These are phyloP conservation scores for Bambusicola thoracicus DNA, from an alignment of 2,113 vertebrate species.

Conservation along the genomic window DNA sequence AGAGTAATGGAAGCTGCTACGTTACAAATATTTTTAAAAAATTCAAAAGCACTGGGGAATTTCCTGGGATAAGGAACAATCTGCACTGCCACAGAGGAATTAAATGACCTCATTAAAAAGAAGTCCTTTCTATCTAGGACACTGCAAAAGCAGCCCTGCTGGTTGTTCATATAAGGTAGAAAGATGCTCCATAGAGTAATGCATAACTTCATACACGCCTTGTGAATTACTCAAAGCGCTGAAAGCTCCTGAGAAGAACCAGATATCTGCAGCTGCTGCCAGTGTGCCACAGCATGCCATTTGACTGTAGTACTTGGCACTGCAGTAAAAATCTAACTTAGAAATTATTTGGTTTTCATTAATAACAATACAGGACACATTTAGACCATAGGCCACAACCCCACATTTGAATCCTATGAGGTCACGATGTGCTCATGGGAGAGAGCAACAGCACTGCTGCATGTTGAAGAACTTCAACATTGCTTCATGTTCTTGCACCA, in stretches of 20 bases:
- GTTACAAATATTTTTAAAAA: not conserved
- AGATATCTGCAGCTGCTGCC: conserved; percentile 47
- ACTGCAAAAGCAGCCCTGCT: not conserved
- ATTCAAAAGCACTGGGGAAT: not conserved
- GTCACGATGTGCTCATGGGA: not conserved
- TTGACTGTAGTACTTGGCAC: not conserved
- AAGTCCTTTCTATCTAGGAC: conserved; percentile 30
- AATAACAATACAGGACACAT: conserved; percentile 20
- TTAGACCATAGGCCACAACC: not conserved
- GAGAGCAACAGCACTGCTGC: not conserved
- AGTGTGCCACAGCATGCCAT: conserved; percentile 27
- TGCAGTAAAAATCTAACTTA: conserved; percentile 27
- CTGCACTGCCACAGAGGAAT: conserved; percentile 20
- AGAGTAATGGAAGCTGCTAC: not conserved
- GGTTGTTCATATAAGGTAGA: conserved; percentile 66
- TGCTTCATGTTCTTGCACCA: not conserved
- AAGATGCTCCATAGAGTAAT: not conserved
- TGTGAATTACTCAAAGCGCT: conserved; percentile 49
- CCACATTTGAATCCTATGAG: conserved; percentile 32
- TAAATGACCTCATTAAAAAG: conserved; percentile 32
- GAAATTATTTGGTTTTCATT: conserved; percentile 45
- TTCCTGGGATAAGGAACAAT: conserved; percentile 19
- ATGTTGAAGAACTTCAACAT: not conserved
- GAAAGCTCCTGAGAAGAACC: conserved; percentile 66
- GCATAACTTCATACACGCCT: conserved; percentile 35